phyloP scores from a whole-genome alignment of 2,113 vertebrate genomes.

The Phrynosoma platyrhinos region DNA sequence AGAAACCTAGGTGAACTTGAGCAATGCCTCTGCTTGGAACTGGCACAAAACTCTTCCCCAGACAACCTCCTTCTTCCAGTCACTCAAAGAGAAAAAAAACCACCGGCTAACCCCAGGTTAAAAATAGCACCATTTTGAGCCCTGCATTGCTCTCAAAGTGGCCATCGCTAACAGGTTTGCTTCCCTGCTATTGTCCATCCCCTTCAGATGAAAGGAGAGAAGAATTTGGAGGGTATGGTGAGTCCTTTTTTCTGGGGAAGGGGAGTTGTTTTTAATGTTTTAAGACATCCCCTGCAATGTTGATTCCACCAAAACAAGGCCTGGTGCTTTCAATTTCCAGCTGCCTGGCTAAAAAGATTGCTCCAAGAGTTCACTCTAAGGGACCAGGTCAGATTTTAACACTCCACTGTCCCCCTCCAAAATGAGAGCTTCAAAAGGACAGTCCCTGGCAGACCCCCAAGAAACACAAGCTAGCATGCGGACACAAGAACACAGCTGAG shows the following conservation, averaged over 20 bases:
- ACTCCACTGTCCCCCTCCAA: neutral
- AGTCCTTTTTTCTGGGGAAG: too few species aligned
- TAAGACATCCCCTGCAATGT: neutral
- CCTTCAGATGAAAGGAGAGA: neutral
- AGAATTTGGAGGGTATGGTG: too few species aligned
- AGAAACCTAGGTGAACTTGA: neutral
- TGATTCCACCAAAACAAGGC: neutral
- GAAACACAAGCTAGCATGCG: neutral
- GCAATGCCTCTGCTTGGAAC: neutral
- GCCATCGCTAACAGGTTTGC: neutral
- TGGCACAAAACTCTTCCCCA: neutral
- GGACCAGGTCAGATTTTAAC: neutral
- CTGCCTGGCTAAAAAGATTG: neutral
- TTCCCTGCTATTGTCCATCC: neutral
- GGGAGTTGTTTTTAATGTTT: too few species aligned
- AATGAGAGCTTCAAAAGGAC: too few species aligned
- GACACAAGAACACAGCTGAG: neutral
- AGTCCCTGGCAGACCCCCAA: neutral
- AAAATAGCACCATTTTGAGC: neutral
- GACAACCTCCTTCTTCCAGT: neutral
- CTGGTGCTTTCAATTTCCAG: neutral
- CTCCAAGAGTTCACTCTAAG: neutral
- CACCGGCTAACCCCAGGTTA: constrained; percentile 2
- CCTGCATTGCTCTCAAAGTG: neutral
- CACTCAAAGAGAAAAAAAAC: neutral